Base-by-base conservation (phyloP, 2,797 vertebrate genomes). In the Hephaestus fuliginosus region DNA sequence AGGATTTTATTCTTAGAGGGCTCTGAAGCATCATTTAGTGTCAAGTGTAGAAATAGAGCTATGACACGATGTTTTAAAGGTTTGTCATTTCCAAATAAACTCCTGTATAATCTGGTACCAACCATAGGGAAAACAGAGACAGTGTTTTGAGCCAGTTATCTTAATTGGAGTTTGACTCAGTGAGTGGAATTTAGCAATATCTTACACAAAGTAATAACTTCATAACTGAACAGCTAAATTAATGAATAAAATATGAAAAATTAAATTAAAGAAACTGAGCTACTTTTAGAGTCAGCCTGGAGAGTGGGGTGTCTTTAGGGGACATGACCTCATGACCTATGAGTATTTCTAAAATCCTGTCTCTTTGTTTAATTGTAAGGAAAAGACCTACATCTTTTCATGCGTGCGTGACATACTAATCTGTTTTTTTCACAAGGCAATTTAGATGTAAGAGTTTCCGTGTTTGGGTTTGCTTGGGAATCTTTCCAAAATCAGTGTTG, bases 401-500 rank as follows among this genome's bases (percentile, higher is more conserved):
- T 67, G 41, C 60, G 64, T 13, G 53, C 66, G 28, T 81, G 58
- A 74, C 63, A 75, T 6, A 68, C 56, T 71, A 57, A 74, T 73
- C 70, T 66, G 28, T 11, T 85, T 80, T 33, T 75, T 68, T 69
- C 44, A 63, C 6, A 53, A 66, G 52, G 56, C 48, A 57, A 17
- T 33, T 72, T 51, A 63, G 55, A 64, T 62, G n/a, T 66, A n/a
- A 51, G 51, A 57, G n/a, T 41, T 60, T 74, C 53, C 5, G 25
- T 60, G 57, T 70, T 72, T 43, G 28, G 62, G 25, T 70, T 81
- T 71, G 56, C 80, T 83, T 81, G 51, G 84, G 82, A 84, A 69
- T 7, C 1, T 55, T 83, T 88, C 86, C 88, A 90, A 82, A 81
- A 69, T 76, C 49, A 25, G 41, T 25, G 20, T 62, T 76, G 67